A percentile compares a stretch with the other conserved stretches of the same genome.
Evolutionary conservation across 2,888 invertebrate genomes (phyloP).

Genomic region (Drosophila tripunctata): DNA sequence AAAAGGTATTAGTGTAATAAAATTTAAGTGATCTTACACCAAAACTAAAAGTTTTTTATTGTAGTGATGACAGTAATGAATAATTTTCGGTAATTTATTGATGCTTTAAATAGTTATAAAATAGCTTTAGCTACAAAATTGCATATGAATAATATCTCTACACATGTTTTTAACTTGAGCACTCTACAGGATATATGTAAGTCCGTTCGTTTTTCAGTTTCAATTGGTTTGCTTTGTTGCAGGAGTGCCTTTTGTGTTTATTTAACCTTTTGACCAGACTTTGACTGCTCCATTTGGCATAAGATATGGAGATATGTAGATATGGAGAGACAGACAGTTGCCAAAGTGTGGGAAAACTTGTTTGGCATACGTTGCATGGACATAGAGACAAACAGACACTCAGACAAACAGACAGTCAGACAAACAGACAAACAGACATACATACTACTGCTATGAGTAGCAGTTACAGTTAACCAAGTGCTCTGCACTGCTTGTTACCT

Average conservation of each 20-base stretch:
- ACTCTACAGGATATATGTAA: conserved; percentile 14
- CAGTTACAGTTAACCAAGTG: conserved; percentile 58
- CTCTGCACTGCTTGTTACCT: conserved; percentile 52
- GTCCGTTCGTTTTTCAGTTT: not conserved
- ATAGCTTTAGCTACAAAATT: no score
- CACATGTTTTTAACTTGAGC: no score
- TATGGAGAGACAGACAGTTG: conserved; percentile 31
- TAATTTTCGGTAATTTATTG: no score
- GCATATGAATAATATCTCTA: not conserved
- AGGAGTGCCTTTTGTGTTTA: conserved; percentile 60
- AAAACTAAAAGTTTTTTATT: no score
- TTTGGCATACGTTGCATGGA: conserved; percentile 49
- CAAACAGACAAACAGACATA: no score
- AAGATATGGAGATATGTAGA: conserved; percentile 12
- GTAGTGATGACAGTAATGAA: no score
- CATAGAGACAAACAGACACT: conserved; percentile 23
- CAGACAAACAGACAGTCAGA: no score
- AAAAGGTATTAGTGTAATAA: no score
- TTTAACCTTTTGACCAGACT: conserved; percentile 76
- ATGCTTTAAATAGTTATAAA: no score
- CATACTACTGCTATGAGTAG: no score
- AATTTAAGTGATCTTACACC: no score
- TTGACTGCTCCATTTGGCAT: conserved; percentile 61
- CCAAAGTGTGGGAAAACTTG: conserved; percentile 52
- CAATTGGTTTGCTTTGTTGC: not conserved